These are phyloP conservation scores for Aleiodes testaceus DNA, from an alignment of 2,888 invertebrate species.

Conservation along the genomic window DNA sequence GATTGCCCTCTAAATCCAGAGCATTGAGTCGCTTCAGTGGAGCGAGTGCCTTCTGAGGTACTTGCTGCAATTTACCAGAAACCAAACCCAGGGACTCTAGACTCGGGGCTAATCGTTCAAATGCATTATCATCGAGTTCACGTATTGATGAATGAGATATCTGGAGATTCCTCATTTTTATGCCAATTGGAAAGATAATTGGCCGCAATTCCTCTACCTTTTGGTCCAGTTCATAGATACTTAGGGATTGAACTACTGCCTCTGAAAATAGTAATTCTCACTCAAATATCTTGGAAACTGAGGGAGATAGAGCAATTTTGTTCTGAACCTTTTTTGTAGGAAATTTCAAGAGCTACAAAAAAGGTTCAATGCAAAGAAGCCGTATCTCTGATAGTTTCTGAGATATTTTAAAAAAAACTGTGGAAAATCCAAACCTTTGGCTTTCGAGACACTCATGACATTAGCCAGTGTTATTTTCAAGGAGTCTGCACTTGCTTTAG, in stretches of 20 bases:
- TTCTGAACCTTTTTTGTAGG: too few relatives aligned
- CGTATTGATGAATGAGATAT: conserved; percentile 81
- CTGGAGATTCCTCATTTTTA: conserved; percentile 83
- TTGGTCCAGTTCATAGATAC: conserved; percentile 90
- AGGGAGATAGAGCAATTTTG: too few relatives aligned
- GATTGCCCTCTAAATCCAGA: conserved; percentile 88
- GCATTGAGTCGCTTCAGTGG: conserved; percentile 82
- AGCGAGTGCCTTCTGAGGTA: conserved; percentile 86
- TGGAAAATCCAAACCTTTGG: conserved; percentile 74
- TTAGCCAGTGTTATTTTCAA: conserved; percentile 81
- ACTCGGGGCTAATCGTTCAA: conserved; percentile 64
- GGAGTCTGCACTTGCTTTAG: conserved; percentile 84
- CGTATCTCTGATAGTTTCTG: too few relatives aligned
- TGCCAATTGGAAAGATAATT: conserved; percentile 82
- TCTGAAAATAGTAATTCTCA: conserved; percentile 55
- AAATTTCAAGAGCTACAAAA: too few relatives aligned
- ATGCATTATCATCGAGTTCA: conserved; percentile 70
- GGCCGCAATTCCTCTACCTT: conserved; percentile 84
- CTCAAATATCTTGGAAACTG: too few relatives aligned
- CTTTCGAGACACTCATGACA: conserved; percentile 77
- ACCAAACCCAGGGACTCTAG: conserved; percentile 86
- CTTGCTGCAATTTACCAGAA: conserved; percentile 82
- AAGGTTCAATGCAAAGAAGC: too few relatives aligned
- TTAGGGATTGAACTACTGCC: conserved; percentile 84
- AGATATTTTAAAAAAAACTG: too few relatives aligned